A percentile compares a stretch with the other conserved stretches of the same genome.
These are phyloP conservation scores for Rhagonycha fulva DNA, from an alignment of 2,888 invertebrate genomes.

Conservation along the genomic window DNA sequence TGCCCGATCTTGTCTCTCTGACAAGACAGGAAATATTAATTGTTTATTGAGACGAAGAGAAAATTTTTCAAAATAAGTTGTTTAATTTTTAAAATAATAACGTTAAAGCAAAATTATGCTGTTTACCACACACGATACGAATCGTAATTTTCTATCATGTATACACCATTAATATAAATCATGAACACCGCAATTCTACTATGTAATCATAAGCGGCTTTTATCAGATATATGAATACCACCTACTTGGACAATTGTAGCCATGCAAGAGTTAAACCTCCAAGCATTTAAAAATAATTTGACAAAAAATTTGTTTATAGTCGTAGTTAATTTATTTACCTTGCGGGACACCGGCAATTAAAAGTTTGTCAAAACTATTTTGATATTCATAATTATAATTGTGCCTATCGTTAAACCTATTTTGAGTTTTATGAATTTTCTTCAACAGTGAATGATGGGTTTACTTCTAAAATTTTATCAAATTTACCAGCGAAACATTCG, in stretches of 20 bases:
- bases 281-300: not conserved
- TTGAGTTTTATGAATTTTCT: not conserved
- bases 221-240: constrained; percentile 17
- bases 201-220: constrained; percentile 16
- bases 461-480: not conserved
- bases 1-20: not conserved
- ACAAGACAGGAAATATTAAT: not conserved
- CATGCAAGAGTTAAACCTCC: not conserved
- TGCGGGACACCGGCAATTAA: not conserved
- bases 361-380: not conserved
- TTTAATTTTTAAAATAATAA: not conserved
- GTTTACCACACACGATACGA: constrained; percentile 2
- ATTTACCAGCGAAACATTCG: not conserved
- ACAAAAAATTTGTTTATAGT: not conserved
- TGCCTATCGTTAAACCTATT: not conserved
- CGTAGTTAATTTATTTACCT: not conserved
- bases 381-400: not conserved
- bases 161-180: constrained; percentile 10
- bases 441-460: not conserved
- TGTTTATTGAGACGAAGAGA: not conserved
- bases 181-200: constrained; percentile 8
- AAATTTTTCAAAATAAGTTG: not conserved
- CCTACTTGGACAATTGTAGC: constrained; percentile 18
- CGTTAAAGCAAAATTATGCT: not conserved
- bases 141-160: constrained; percentile 10